Conservation (phyloP, 2,888 invertebrate genomes). For the Pasiphila rectangulata region DNA sequence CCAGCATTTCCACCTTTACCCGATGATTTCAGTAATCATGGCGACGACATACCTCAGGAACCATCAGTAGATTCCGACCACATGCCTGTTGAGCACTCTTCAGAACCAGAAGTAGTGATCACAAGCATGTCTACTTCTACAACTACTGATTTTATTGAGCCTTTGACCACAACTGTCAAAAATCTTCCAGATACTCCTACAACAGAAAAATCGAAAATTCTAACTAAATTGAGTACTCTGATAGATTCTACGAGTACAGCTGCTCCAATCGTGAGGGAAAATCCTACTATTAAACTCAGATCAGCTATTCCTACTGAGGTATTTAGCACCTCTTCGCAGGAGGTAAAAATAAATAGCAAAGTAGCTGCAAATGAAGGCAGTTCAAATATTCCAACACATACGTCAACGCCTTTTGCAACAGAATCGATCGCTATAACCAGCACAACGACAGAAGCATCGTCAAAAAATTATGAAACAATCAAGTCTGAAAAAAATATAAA, state of each 20-base stretch:
- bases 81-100: conserved; percentile 33
- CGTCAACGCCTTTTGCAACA: conserved; percentile 24
- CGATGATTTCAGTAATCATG: conserved; percentile 67
- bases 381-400: conserved; percentile 11
- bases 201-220: conserved; percentile 28
- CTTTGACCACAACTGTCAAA: conserved; percentile 41
- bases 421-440: not conserved
- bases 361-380: conserved; percentile 5
- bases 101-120: conserved; percentile 46
- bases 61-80: conserved; percentile 55
- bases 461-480: conserved; percentile 31
- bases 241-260: conserved; percentile 39
- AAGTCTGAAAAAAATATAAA: conserved; percentile 14
- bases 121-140: conserved; percentile 42
- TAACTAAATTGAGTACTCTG: conserved; percentile 35
- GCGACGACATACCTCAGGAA: conserved; percentile 64
- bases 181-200: conserved; percentile 40
- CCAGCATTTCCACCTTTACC: conserved; percentile 74
- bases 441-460: conserved; percentile 16
- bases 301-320: conserved; percentile 68
- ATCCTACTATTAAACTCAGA: conserved; percentile 60
- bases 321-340: conserved; percentile 50
- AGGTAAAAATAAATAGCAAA: conserved; percentile 5
- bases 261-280: conserved; percentile 46
- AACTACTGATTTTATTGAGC: conserved; percentile 41